These are phyloP conservation scores for Drosophila acutilabella DNA, from an alignment of 2,888 invertebrate species.

Conservation along the genomic window DNA sequence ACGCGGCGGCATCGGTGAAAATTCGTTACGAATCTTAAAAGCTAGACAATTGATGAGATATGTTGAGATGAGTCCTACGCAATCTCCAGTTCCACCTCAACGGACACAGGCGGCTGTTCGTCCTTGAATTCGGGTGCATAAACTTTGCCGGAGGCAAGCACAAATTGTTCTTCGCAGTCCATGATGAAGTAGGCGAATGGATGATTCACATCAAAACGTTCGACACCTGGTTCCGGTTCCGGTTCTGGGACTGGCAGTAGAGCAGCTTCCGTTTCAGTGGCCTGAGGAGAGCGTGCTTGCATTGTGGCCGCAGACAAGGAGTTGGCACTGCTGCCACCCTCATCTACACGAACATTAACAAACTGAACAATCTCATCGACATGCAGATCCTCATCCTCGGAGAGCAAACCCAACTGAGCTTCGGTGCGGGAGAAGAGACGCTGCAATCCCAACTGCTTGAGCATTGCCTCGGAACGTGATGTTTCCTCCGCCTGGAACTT, in stretches of 20 bases:
- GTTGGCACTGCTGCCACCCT: slow-evolving; percentile 86
- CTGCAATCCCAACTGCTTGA: slow-evolving; percentile 87
- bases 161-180: slow-evolving; percentile 87
- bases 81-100: slow-evolving; percentile 79
- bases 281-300: slow-evolving; percentile 60
- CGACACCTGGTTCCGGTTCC: slow-evolving; percentile 71
- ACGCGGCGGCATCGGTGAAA: slow-evolving; percentile 64
- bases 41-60: slow-evolving; percentile 40
- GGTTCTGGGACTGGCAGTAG: slow-evolving; percentile 62
- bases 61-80: slow-evolving; percentile 49
- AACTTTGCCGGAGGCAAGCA: slow-evolving; percentile 88
- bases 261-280: slow-evolving; percentile 16
- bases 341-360: slow-evolving; percentile 88
- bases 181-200: slow-evolving; percentile 89
- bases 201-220: slow-evolving; percentile 86
- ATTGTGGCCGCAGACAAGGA: slow-evolving; percentile 84
- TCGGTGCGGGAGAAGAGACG: slow-evolving; percentile 87
- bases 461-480: slow-evolving; percentile 87
- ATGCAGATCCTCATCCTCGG: slow-evolving; percentile 87
- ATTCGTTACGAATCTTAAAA: slow-evolving; percentile 72
- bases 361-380: slow-evolving; percentile 89
- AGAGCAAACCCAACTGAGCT: slow-evolving; percentile 87
- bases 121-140: slow-evolving; percentile 85
- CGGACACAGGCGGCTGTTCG: slow-evolving; percentile 68
- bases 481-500: slow-evolving; percentile 88